Conservation (phyloP, 2,113 vertebrate genomes). For the Melanostigma gelatinosum region DNA sequence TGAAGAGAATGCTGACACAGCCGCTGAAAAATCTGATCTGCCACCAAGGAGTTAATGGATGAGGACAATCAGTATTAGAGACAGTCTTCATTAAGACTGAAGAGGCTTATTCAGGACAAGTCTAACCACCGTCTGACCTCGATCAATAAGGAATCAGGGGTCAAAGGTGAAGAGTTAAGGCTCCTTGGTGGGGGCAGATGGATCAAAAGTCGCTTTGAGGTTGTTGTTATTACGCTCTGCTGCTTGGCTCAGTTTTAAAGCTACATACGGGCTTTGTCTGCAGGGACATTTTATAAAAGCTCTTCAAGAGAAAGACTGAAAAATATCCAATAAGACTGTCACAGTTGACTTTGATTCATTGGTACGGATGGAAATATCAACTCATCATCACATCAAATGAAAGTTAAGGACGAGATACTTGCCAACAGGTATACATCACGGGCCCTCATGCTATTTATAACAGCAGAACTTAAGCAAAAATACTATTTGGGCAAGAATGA, state of each 20-base stretch:
- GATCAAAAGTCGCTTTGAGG: constrained; percentile 6
- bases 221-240: not conserved
- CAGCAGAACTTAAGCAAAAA: not conserved
- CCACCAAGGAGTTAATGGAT: constrained; percentile 24
- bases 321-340: not conserved
- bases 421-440: not conserved
- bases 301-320: constrained; percentile 3
- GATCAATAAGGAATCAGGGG: constrained; percentile 24
- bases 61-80: constrained; percentile 16
- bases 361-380: not conserved
- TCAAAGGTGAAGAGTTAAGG: constrained; percentile 37
- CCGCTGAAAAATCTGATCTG: constrained; percentile 38
- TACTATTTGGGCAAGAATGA: not conserved
- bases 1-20: constrained; percentile 1
- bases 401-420: not conserved
- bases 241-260: constrained; percentile 4
- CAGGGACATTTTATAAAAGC: not conserved
- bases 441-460: not conserved
- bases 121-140: constrained; percentile 47
- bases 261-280: not conserved
- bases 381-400: constrained; percentile 5
- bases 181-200: constrained; percentile 2
- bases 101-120: constrained; percentile 36
- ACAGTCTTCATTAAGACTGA: constrained; percentile 29
- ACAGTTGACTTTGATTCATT: not conserved